Percentiles rank a stretch among this genome's conserved stretches.
These are phyloP conservation scores for Cinclus mexicanus DNA, from an alignment of 2,113 vertebrate genomes.

Conservation along the genomic window DNA sequence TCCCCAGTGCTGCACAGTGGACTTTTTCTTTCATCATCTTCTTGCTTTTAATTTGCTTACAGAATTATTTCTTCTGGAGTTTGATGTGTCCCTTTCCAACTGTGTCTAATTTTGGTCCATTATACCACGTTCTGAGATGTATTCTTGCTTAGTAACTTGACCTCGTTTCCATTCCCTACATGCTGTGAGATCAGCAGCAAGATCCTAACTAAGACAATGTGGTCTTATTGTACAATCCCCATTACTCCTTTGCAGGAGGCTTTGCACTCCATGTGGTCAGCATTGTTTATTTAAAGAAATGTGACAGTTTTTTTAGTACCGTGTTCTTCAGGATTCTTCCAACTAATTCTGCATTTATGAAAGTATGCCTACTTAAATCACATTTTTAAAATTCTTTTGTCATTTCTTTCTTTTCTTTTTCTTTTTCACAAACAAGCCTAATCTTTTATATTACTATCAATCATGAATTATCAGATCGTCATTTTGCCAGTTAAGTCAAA, in stretches of 20 bases:
- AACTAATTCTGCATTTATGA: background rate
- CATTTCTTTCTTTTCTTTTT: background rate
- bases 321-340: background rate
- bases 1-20: background rate
- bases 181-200: slow-evolving; percentile 16
- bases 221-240: background rate
- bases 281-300: slow-evolving; percentile 22
- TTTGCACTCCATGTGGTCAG: background rate
- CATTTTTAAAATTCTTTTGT: background rate
- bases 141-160: slow-evolving; percentile 29
- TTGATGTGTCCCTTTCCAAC: background rate
- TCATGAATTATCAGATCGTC: background rate
- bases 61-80: slow-evolving; percentile 1
- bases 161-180: slow-evolving; percentile 2
- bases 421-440: background rate
- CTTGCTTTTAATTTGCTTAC: background rate
- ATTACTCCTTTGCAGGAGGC: slow-evolving; percentile 15
- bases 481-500: slow-evolving; percentile 6
- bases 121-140: background rate
- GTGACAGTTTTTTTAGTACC: background rate
- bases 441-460: background rate
- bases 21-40: background rate
- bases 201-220: background rate
- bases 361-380: background rate
- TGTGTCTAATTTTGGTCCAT: slow-evolving; percentile 14